Evolutionary conservation across 2,797 vertebrate genomes (phyloP), one percentile per base, ranked within the genome.

Genomic region (Sternarchorhynchus goeldii): DNA sequence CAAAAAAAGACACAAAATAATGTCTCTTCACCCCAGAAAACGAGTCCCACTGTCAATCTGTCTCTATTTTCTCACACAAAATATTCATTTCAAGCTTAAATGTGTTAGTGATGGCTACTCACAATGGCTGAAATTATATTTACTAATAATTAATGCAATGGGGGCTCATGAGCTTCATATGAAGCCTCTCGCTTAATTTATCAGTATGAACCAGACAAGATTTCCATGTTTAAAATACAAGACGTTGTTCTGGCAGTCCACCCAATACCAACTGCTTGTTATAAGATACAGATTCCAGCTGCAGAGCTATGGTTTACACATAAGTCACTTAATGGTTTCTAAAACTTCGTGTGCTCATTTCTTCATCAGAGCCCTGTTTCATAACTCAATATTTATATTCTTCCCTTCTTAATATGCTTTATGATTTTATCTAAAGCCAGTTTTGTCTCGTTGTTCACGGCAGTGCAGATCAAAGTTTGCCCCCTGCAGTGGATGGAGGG

Each of bases 121-220:
- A 93, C 96, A 95, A 96, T 95, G 94, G 95, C 91, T 91, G 93
- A 94, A 95, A 96, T 97, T 95, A 96, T 95, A 95, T 96, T 94
- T 94, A 94, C 93, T 95, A 96, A 96, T 96, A 95, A 96, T 96
- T 97, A 93, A 97, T 96, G 93, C 90, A 89, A 91, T 92, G 94
- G 92, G 93, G 93, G 94, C 94, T 94, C 92, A 88, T 94, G 93
- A 93, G 95, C 93, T 91, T 94, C 92, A 91, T 90, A 91, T 90
- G 92, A 93, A 91, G 92, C 92, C 92, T 89, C 88, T 55, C 89
- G 90, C 93, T 88, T 95, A 94, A 96, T 95, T 96, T 94, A 95
- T 96, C 93, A 93, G 93, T 91, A 90, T 88, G 93, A 94, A 96
- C 95, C 93, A 90, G 93, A 92, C 91, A 94, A 91, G 91, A 94